A percentile compares a stretch with the other conserved stretches of the same genome.
Evolutionary conservation across 2,797 vertebrate species (phyloP).

Genomic region (Melanotaenia parkinsoni): DNA sequence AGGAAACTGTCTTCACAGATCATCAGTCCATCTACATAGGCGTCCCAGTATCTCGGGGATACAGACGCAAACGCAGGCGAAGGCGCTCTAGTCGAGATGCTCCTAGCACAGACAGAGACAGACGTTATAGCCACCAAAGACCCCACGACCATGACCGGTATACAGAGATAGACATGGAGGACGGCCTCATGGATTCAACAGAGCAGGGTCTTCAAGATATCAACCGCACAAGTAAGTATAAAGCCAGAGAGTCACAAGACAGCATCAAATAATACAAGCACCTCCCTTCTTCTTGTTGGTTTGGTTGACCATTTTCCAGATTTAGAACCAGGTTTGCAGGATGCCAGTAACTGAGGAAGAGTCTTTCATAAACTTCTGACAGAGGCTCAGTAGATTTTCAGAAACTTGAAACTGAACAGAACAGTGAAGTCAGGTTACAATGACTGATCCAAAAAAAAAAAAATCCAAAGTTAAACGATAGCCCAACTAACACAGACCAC

Average conservation of each 20-base stretch:
- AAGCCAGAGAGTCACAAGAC: neutral
- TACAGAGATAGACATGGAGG: conserved; percentile 77
- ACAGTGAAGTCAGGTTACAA: too few species aligned
- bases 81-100: conserved; percentile 84
- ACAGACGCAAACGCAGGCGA: conserved; percentile 88
- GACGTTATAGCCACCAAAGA: conserved; percentile 77
- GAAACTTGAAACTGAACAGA: neutral
- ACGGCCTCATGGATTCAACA: conserved; percentile 73
- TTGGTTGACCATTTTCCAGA: neutral
- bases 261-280: neutral
- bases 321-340: neutral
- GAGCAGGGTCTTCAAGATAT: conserved; percentile 78
- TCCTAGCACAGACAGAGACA: conserved; percentile 75
- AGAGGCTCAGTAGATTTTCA: neutral
- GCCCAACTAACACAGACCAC: neutral
- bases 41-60: conserved; percentile 87
- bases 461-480: neutral
- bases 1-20: conserved; percentile 71
- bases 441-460: neutral
- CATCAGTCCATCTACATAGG: conserved; percentile 92
- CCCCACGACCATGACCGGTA: conserved; percentile 67
- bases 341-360: neutral
- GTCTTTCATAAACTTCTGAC: neutral
- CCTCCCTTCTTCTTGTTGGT: neutral
- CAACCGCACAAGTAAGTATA: conserved; percentile 87